phyloP scores from a whole-genome alignment of 2,113 vertebrate genomes.

The Speoplatyrhinus poulsoni region DNA sequence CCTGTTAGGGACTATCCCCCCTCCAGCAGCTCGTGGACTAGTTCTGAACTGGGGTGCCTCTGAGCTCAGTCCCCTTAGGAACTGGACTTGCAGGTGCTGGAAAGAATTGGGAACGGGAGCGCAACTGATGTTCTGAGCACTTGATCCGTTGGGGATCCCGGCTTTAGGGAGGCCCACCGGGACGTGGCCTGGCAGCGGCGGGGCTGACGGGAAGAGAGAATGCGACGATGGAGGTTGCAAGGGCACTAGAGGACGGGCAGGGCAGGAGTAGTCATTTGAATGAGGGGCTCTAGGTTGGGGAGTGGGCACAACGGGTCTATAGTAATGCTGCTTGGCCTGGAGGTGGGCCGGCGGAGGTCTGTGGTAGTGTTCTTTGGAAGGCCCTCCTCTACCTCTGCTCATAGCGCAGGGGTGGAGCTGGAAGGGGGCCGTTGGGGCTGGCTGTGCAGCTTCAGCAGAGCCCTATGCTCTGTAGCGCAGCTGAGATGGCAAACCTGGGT shows the following conservation, averaged over 20 bases:
- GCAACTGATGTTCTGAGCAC: slow-evolving; percentile 1
- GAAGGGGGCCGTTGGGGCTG: slow-evolving; percentile 39
- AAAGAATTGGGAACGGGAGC: slow-evolving; percentile 34
- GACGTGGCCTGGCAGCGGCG: slow-evolving; percentile 35
- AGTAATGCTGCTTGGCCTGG: slow-evolving; percentile 51
- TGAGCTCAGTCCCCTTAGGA: slow-evolving; percentile 68
- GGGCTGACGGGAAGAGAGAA: slow-evolving; percentile 20
- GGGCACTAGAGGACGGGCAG: slow-evolving; percentile 24
- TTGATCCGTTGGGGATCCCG: slow-evolving; percentile 15
- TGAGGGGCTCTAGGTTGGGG: slow-evolving; percentile 29
- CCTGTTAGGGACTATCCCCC: not conserved
- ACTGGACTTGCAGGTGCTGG: slow-evolving; percentile 71
- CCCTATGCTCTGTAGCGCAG: slow-evolving; percentile 11
- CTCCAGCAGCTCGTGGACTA: slow-evolving; percentile 12
- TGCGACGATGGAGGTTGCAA: not conserved
- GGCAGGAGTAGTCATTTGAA: slow-evolving; percentile 38
- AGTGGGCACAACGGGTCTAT: slow-evolving; percentile 27
- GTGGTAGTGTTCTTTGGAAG: slow-evolving; percentile 65
- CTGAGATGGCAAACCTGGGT: slow-evolving; percentile 27
- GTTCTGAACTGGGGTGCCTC: slow-evolving; percentile 66
- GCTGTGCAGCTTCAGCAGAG: slow-evolving; percentile 35
- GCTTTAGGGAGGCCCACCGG: not conserved
- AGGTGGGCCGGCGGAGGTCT: slow-evolving; percentile 44
- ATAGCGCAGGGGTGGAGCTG: slow-evolving; percentile 79
- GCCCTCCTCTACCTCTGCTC: slow-evolving; percentile 83